Evolutionary conservation across 2,113 vertebrate genomes (phyloP).

Genomic region (Gymnarchus niloticus): DNA sequence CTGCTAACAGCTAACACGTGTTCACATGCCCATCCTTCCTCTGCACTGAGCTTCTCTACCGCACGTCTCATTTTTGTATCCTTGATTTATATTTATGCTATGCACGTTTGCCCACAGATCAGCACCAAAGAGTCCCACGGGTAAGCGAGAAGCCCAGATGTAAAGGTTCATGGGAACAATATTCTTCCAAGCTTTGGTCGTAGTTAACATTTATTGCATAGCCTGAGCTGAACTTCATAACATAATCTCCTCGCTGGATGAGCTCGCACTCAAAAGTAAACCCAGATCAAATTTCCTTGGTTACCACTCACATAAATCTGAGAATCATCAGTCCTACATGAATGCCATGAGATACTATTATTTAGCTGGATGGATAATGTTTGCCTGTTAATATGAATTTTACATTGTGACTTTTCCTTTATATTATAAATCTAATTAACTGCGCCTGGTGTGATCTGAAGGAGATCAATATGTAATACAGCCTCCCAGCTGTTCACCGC

Average conservation of each 20-base stretch:
- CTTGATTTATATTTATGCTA: not conserved
- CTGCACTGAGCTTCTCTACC: no score
- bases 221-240: not conserved
- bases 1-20: not conserved
- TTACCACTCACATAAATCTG: conserved; percentile 54
- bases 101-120: not conserved
- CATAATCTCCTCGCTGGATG: conserved; percentile 18
- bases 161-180: no score
- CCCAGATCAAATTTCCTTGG: conserved; percentile 25
- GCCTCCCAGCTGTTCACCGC: conserved; percentile 71
- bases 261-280: conserved; percentile 40
- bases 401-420: conserved; percentile 69
- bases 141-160: no score
- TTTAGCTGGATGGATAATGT: conserved; percentile 66
- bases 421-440: conserved; percentile 83
- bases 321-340: conserved; percentile 56
- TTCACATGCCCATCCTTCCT: not conserved
- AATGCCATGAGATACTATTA: conserved; percentile 57
- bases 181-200: not conserved
- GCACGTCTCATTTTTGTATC: no score
- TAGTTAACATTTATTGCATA: not conserved
- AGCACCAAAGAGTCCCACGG: no score
- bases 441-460: conserved; percentile 53
- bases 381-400: conserved; percentile 66
- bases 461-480: conserved; percentile 77